Conservation (phyloP, 2,113 vertebrate genomes). For the Heterochromis multidens region DNA sequence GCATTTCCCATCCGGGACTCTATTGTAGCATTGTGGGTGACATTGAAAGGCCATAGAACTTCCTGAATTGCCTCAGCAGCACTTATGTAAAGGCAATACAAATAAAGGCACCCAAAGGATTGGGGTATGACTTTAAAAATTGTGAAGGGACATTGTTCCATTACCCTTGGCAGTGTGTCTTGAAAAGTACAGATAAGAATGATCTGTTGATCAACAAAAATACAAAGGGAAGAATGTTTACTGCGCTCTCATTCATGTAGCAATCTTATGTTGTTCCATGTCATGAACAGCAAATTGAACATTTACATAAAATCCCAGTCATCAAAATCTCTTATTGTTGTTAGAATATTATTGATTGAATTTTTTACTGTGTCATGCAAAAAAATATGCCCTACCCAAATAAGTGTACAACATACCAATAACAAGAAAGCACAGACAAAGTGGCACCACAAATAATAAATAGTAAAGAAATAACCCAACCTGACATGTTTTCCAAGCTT, state of each 20-base stretch:
- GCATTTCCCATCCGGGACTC: slow-evolving; percentile 1
- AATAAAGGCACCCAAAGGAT: slow-evolving; percentile 11
- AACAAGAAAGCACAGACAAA: background rate
- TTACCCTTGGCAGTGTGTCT: background rate
- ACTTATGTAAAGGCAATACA: background rate
- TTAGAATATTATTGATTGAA: too few relatives aligned
- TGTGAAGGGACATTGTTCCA: background rate
- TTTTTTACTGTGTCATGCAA: background rate
- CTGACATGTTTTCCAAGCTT: background rate
- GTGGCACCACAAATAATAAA: background rate
- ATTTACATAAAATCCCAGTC: background rate
- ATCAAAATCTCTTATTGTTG: background rate
- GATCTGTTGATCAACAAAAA: background rate
- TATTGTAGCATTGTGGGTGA: background rate
- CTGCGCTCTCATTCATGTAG: background rate
- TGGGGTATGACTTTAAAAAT: background rate
- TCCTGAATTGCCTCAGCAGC: background rate
- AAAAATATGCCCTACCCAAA: background rate
- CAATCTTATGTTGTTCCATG: background rate
- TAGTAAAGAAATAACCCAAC: background rate
- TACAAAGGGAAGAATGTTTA: background rate
- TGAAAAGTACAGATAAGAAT: background rate
- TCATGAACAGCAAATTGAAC: background rate
- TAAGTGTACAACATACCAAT: too few relatives aligned
- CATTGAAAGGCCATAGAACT: slow-evolving; percentile 1